phyloP scores from a whole-genome alignment of 2,888 invertebrate genomes.

The Crematogaster levior region DNA sequence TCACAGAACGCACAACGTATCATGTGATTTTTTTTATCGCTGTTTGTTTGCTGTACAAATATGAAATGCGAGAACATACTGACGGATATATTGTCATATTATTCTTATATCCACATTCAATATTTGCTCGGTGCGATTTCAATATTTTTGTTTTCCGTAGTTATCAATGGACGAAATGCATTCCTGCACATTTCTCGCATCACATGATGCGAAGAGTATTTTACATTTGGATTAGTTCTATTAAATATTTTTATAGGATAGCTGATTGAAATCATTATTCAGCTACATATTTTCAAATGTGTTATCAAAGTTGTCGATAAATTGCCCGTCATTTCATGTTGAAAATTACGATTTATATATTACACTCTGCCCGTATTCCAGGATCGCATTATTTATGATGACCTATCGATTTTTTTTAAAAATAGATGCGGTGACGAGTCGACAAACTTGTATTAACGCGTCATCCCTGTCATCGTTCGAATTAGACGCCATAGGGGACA shows the following conservation, averaged over 20 bases:
- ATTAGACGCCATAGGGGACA: constrained; percentile 69
- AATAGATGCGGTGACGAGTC: background rate
- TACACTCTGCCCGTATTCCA: background rate
- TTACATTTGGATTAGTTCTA: background rate
- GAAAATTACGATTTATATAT: background rate
- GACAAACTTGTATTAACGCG: constrained; percentile 2
- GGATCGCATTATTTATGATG: background rate
- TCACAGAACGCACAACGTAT: constrained; percentile 16
- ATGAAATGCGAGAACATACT: constrained; percentile 46
- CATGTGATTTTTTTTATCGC: constrained; percentile 37
- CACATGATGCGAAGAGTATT: background rate
- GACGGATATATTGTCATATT: constrained; percentile 43
- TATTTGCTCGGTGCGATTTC: constrained; percentile 46
- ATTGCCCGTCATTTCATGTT: background rate
- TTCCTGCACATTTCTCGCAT: constrained; percentile 5
- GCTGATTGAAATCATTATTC: background rate
- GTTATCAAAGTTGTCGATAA: background rate
- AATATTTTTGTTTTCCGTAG: constrained; percentile 53
- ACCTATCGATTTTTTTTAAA: background rate
- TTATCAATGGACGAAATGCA: constrained; percentile 41
- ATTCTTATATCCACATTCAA: constrained; percentile 47
- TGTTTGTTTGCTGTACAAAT: constrained; percentile 42
- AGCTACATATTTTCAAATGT: background rate
- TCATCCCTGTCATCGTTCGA: constrained; percentile 61
- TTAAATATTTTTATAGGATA: background rate